Evolutionary conservation across 2,888 invertebrate species (phyloP).

Genomic region (Drosophila demipolita): DNA sequence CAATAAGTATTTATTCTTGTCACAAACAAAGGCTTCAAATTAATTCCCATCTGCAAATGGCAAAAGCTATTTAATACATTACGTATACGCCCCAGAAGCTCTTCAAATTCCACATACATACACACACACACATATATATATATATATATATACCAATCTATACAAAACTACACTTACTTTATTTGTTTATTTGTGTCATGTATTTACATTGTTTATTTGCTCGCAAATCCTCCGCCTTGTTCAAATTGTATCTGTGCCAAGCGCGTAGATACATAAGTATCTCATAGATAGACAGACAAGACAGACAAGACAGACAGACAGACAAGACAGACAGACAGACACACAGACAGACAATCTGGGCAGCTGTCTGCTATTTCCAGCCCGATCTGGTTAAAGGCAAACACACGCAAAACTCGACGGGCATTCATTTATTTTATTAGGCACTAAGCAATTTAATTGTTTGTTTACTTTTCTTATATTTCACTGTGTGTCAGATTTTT

Average conservation of each 20-base stretch:
- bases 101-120: not conserved
- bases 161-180: not conserved
- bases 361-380: slow-evolving; percentile 57
- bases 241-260: slow-evolving; percentile 57
- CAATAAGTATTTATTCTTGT: not conserved
- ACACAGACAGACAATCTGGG: slow-evolving; percentile 27
- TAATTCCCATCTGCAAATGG: slow-evolving; percentile 42
- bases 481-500: slow-evolving; percentile 76
- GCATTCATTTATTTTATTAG: slow-evolving; percentile 77
- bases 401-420: slow-evolving; percentile 51
- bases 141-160: not conserved
- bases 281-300: slow-evolving; percentile 8
- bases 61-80: slow-evolving; percentile 48
- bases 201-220: slow-evolving; percentile 31
- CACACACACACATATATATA: not conserved
- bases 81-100: slow-evolving; percentile 61
- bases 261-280: slow-evolving; percentile 26
- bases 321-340: no score
- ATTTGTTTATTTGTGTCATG: slow-evolving; percentile 5
- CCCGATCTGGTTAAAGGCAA: slow-evolving; percentile 56
- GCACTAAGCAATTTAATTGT: slow-evolving; percentile 78
- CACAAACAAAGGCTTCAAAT: slow-evolving; percentile 14
- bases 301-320: not conserved
- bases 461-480: slow-evolving; percentile 76
- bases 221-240: slow-evolving; percentile 45